Evolutionary conservation across 2,888 invertebrate genomes (phyloP).

Genomic region (Calameuta filiformis): DNA sequence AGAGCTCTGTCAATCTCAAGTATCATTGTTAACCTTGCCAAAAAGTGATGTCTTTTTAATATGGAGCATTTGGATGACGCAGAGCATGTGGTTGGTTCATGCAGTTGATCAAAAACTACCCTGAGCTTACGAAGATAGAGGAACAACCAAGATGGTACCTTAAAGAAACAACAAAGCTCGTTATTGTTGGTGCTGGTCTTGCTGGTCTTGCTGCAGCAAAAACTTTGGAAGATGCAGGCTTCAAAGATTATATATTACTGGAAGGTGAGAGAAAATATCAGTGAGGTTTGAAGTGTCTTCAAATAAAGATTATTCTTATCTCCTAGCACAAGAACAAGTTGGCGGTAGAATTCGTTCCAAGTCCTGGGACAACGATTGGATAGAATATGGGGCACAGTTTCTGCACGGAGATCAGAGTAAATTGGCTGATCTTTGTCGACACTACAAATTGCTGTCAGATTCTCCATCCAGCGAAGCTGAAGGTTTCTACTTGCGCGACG

Average conservation of each 20-base stretch:
- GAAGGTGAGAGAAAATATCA: conserved; percentile 63
- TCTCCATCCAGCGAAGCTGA: conserved; percentile 69
- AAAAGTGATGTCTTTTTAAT: too few species aligned
- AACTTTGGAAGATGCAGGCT: conserved; percentile 65
- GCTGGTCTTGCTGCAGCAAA: conserved; percentile 72
- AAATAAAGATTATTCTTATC: conserved; percentile 8
- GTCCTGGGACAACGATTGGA: conserved; percentile 58
- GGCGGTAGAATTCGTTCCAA: conserved; percentile 71
- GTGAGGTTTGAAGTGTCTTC: too few species aligned
- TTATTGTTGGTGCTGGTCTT: conserved; percentile 73
- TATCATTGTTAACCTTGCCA: too few species aligned
- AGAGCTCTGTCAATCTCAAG: too few species aligned
- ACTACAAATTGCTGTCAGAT: conserved; percentile 66
- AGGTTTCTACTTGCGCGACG: conserved; percentile 68
- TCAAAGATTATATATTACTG: conserved; percentile 68
- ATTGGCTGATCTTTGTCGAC: conserved; percentile 67
- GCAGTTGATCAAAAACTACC: conserved; percentile 30
- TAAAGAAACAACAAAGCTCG: conserved; percentile 56
- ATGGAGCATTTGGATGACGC: conserved; percentile 33
- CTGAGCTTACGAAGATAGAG: too few species aligned
- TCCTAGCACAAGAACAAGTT: conserved; percentile 65
- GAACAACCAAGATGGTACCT: conserved; percentile 8
- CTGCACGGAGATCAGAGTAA: conserved; percentile 71
- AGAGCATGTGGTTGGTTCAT: conserved; percentile 45
- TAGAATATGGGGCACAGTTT: conserved; percentile 76